Evolutionary conservation across 1,140 invertebrate species (phyloP).

Genomic region (Lucilia sericata): DNA sequence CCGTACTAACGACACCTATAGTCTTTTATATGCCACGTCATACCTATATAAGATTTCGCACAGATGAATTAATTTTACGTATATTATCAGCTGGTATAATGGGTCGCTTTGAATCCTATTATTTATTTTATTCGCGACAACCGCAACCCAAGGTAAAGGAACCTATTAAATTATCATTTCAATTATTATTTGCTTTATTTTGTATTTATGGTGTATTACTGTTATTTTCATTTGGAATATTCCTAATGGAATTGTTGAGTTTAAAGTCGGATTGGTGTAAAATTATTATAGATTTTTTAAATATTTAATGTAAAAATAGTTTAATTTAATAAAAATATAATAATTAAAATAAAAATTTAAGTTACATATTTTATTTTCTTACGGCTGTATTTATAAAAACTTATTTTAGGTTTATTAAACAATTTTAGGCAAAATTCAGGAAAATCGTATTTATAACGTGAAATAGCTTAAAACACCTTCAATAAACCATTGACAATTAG

Average conservation of each 20-base stretch:
- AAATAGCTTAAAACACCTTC: too few species aligned
- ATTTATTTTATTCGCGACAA: neutral
- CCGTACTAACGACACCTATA: conserved; percentile 55
- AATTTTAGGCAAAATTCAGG: too few species aligned
- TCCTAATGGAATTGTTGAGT: conserved; percentile 50
- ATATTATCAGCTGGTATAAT: conserved; percentile 58
- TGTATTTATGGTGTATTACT: conserved; percentile 46
- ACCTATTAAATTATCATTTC: conserved; percentile 52
- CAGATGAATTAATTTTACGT: conserved; percentile 55
- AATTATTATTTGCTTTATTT: conserved; percentile 55
- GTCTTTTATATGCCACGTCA: conserved; percentile 62
- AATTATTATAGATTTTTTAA: neutral
- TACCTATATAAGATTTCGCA: conserved; percentile 54
- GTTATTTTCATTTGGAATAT: conserved; percentile 51
- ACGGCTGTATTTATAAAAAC: too few species aligned
- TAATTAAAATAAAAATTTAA: too few species aligned
- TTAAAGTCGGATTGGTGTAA: neutral
- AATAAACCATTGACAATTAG: too few species aligned
- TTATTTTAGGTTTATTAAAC: too few species aligned
- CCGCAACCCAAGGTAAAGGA: conserved; percentile 29
- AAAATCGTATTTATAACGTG: too few species aligned
- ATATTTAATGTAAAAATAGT: neutral
- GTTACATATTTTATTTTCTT: too few species aligned
- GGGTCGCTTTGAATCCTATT: conserved; percentile 14
- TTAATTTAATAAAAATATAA: too few species aligned